phyloP scores from a whole-genome alignment of 2,888 invertebrate species.

The Nymphalis urticae region DNA sequence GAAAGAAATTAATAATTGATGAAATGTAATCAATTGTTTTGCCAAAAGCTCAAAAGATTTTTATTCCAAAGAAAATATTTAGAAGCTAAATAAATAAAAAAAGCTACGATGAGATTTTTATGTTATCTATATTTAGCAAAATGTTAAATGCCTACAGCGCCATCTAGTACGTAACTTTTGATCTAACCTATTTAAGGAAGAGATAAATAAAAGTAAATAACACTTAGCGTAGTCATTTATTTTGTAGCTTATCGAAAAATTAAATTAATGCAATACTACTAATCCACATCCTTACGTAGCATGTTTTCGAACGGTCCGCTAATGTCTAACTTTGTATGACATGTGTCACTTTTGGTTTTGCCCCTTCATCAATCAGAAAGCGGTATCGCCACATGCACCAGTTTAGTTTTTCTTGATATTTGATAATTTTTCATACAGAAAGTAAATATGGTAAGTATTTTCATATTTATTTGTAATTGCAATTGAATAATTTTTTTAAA shows the following conservation, averaged over 20 bases:
- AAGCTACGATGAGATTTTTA: too few species aligned
- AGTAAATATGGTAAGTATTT: slow-evolving; percentile 57
- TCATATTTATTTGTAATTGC: background rate
- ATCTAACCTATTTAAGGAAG: too few species aligned
- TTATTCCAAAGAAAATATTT: too few species aligned
- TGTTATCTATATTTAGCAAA: too few species aligned
- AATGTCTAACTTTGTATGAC: background rate
- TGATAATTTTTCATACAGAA: slow-evolving; percentile 41
- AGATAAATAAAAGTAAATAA: too few species aligned
- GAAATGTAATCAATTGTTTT: too few species aligned
- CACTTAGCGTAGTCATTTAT: too few species aligned
- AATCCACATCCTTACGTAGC: background rate
- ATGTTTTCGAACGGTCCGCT: background rate
- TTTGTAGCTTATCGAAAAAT: background rate
- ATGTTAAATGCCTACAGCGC: too few species aligned
- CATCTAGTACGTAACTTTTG: too few species aligned
- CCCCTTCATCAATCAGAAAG: slow-evolving; percentile 30
- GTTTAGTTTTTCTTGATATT: slow-evolving; percentile 46
- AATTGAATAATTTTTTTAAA: background rate
- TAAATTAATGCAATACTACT: background rate
- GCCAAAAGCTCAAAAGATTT: too few species aligned
- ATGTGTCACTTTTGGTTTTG: slow-evolving; percentile 5
- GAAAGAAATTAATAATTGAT: too few species aligned
- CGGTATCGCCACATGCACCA: slow-evolving; percentile 52
- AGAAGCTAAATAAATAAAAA: too few species aligned